phyloP scores from a whole-genome alignment of 2,797 vertebrate genomes.

The Thalassophryne amazonica region DNA sequence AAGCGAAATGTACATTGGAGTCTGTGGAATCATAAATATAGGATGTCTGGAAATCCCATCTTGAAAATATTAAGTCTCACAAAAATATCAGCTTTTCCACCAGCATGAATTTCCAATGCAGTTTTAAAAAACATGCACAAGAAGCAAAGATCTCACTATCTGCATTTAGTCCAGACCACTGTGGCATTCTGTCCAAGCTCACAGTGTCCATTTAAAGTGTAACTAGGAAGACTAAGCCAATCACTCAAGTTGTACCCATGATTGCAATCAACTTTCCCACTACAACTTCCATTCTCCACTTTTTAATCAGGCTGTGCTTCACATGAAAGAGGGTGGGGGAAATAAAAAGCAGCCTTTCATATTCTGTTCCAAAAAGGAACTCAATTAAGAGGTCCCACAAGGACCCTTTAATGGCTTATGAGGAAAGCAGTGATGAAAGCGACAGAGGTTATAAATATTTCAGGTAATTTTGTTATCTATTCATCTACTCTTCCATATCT shows the following conservation, averaged over 20 bases:
- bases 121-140: no score
- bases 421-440: slow-evolving; percentile 70
- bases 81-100: no score
- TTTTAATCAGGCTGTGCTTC: slow-evolving; percentile 68
- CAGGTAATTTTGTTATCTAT: slow-evolving; percentile 76
- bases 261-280: slow-evolving; percentile 53
- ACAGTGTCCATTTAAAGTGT: slow-evolving; percentile 37
- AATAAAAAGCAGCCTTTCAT: slow-evolving; percentile 70
- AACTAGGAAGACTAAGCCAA: slow-evolving; percentile 39
- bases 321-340: slow-evolving; percentile 50
- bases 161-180: no score
- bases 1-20: no score
- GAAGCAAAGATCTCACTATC: no score
- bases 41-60: no score
- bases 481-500: slow-evolving; percentile 59
- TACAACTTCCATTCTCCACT: slow-evolving; percentile 53
- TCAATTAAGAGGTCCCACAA: slow-evolving; percentile 77
- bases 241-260: slow-evolving; percentile 50
- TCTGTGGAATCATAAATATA: no score
- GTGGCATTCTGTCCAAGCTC: slow-evolving; percentile 10
- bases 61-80: no score
- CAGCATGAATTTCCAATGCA: no score
- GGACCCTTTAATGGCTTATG: slow-evolving; percentile 73
- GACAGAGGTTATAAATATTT: slow-evolving; percentile 79
- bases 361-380: slow-evolving; percentile 71